Base-by-base conservation (phyloP, 2,888 invertebrate species). In the Chloromyia formosa region DNA sequence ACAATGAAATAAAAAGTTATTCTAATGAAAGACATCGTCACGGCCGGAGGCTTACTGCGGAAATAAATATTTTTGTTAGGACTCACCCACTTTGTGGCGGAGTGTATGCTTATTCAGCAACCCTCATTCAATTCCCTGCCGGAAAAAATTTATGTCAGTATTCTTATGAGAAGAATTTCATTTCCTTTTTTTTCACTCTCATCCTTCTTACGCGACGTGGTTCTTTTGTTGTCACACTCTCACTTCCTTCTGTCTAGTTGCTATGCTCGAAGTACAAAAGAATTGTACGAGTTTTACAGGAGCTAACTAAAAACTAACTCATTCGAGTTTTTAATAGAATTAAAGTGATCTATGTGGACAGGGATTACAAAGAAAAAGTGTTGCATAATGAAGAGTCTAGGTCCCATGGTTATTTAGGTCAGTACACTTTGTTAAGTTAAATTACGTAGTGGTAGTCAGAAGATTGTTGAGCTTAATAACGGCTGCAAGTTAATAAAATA, bases 141-240 rank as follows among this genome's bases (percentile, higher is more conserved):
- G 58, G 35, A 35, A 42, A 71, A 56, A 71, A 4, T 71, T 71
- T 56, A 56, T 71, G 71, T 71, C 71, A 58, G 56, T 35, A 40
- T 71, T 58, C 71, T 56, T 71, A 71, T 49, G 66, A 71, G 14
- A 35, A 71, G 20, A 56, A 71, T 58, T 71, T 71, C 56, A 56
- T 58, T 71, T 56, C 56, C 27, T 56, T 71, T 58, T 69, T 20
- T 23, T 10, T 40, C 58, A 40, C 56, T 66, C 27, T 71, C 58
- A 12, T 71, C 18, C 71, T 16, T 56, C 54, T 35, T 12, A 71
- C 20, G 23, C 42, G 40, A 54, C 40, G 35, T 56, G 56, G 22
- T 23, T 27, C 23, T 64, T 64, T 56, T 56, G 3, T 35, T 71
- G 58, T 16, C 40, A 58, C 58, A n/a, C 18, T 69, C n/a, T 69